Evolutionary conservation across 2,797 vertebrate genomes (phyloP).

Genomic region (Microctenopoma steveboyesi): DNA sequence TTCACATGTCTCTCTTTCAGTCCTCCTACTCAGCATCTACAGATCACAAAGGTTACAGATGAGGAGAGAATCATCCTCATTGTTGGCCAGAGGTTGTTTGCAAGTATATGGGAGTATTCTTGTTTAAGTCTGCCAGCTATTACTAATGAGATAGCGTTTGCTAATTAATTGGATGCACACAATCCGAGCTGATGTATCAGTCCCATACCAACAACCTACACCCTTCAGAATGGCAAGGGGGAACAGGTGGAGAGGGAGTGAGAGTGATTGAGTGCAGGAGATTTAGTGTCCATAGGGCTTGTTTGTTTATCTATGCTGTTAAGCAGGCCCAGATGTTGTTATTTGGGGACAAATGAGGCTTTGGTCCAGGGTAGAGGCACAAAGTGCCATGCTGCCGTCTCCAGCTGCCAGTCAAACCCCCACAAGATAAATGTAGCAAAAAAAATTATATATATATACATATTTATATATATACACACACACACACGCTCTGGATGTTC

Average conservation of each 20-base stretch:
- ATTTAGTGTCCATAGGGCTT: conserved; percentile 73
- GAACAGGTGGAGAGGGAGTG: conserved; percentile 49
- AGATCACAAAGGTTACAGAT: conserved; percentile 68
- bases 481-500: not conserved
- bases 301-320: conserved; percentile 78
- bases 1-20: conserved; percentile 54
- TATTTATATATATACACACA: not conserved
- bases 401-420: conserved; percentile 73
- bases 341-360: conserved; percentile 76
- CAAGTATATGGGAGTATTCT: conserved; percentile 68
- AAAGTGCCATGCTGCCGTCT: conserved; percentile 47
- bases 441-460: conserved; percentile 18
- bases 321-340: conserved; percentile 80
- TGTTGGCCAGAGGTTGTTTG: conserved; percentile 70
- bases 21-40: conserved; percentile 72
- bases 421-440: conserved; percentile 62
- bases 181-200: conserved; percentile 63
- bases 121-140: conserved; percentile 69
- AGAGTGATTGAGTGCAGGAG: conserved; percentile 65
- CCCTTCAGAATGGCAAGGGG: conserved; percentile 61
- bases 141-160: conserved; percentile 76
- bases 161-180: conserved; percentile 75
- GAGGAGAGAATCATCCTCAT: conserved; percentile 56
- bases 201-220: conserved; percentile 66
- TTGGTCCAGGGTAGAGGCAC: conserved; percentile 68